Conservation (phyloP, 1,140 invertebrate species). For the Hermetia illucens region DNA sequence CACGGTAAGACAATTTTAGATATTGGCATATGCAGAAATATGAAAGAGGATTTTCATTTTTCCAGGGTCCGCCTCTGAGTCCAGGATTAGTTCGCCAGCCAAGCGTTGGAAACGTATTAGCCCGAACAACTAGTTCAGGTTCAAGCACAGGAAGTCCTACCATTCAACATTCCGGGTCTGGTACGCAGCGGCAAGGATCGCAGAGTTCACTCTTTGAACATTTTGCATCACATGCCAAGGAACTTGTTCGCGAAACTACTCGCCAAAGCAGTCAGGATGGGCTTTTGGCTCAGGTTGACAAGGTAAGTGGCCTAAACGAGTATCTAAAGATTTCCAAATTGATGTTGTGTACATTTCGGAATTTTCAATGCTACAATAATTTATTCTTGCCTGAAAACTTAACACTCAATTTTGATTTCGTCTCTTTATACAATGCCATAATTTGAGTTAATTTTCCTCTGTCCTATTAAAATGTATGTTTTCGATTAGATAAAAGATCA, state of each 20-base stretch:
- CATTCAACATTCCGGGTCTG: constrained; percentile 18
- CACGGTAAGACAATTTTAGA: too few relatives aligned
- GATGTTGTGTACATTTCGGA: background rate
- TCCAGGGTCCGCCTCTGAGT: constrained; percentile 27
- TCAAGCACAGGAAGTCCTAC: constrained; percentile 32
- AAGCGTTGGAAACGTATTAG: constrained; percentile 46
- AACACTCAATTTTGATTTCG: background rate
- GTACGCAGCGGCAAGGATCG: constrained; percentile 51
- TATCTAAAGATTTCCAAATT: background rate
- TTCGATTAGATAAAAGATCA: constrained; percentile 39
- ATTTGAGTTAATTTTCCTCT: background rate
- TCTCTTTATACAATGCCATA: background rate
- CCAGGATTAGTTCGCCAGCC: constrained; percentile 43
- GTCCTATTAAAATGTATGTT: constrained; percentile 10
- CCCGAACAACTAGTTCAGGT: constrained; percentile 45
- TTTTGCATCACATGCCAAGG: constrained; percentile 72
- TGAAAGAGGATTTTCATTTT: background rate
- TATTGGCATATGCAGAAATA: background rate
- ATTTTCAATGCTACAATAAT: too few relatives aligned
- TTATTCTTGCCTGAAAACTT: too few relatives aligned
- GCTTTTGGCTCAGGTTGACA: constrained; percentile 77
- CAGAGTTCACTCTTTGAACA: constrained; percentile 73
- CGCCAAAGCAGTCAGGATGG: constrained; percentile 80
- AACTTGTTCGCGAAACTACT: constrained; percentile 68
- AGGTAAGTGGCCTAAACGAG: constrained; percentile 42